Conservation (phyloP, 35 echinoderm and acorn worm species). For the Eucidaris tribuloides region DNA sequence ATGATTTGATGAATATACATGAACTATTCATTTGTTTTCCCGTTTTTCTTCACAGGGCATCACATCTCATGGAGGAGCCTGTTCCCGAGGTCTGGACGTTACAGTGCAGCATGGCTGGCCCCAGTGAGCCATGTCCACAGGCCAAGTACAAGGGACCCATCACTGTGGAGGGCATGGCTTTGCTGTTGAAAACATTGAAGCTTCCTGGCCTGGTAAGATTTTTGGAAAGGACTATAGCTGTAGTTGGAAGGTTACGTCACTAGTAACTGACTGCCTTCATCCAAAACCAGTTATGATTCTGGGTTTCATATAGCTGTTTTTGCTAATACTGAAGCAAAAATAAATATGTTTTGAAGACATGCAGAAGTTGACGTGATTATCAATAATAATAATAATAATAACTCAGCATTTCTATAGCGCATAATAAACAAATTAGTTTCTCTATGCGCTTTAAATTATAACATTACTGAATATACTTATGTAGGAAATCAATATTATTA, state of each 20-base stretch:
- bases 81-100: conserved; percentile 45
- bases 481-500: no score
- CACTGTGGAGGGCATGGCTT: conserved; percentile 43
- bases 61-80: conserved; percentile 33
- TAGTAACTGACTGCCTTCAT: background rate
- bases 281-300: background rate
- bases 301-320: background rate
- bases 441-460: no score
- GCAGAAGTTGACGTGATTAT: background rate
- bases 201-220: conserved; percentile 45
- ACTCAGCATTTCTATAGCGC: no score
- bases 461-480: no score
- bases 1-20: background rate
- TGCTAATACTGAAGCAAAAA: no score
- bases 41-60: conserved; percentile 9
- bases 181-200: conserved; percentile 56
- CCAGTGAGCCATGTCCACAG: conserved; percentile 32
- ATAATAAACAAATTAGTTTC: no score
- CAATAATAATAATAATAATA: no score
- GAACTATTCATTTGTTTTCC: background rate
- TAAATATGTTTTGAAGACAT: background rate
- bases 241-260: background rate
- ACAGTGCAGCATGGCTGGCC: conserved; percentile 46
- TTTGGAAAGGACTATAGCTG: no score
- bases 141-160: conserved; percentile 47